phyloP scores from a whole-genome alignment of 1,140 invertebrate species.

The Eciton burchellii region DNA sequence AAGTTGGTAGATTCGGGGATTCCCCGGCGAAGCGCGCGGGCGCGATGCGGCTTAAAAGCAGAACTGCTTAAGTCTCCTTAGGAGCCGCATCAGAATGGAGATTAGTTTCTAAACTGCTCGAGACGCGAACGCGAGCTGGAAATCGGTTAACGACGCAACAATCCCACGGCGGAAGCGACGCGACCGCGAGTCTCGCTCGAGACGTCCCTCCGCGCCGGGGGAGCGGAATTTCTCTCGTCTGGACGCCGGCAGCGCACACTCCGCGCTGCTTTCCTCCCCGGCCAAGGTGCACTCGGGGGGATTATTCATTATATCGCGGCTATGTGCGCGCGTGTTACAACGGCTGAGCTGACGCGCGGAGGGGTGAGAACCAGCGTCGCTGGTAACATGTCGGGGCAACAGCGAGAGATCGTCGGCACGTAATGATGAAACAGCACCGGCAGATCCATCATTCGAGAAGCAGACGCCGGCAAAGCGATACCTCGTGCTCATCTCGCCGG shows the following conservation, averaged over 20 bases:
- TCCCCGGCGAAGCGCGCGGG: slow-evolving; percentile 46
- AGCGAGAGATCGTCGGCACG: slow-evolving; percentile 35
- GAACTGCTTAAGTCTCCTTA: slow-evolving; percentile 38
- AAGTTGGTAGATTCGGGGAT: slow-evolving; percentile 63
- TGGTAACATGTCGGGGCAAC: not conserved
- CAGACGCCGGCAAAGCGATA: slow-evolving; percentile 46
- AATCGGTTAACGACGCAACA: not conserved
- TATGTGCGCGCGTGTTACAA: slow-evolving; percentile 12
- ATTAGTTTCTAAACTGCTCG: slow-evolving; percentile 36
- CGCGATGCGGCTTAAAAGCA: slow-evolving; percentile 52
- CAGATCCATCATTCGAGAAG: slow-evolving; percentile 63
- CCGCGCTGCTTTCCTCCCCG: too few species aligned
- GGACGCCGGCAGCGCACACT: not conserved
- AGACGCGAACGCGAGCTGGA: not conserved
- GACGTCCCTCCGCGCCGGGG: not conserved
- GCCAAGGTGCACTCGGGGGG: not conserved
- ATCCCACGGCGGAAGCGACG: not conserved
- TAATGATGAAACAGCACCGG: slow-evolving; percentile 66
- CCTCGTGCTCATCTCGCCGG: slow-evolving; percentile 64
- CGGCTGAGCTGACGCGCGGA: slow-evolving; percentile 37
- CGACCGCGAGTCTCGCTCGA: not conserved
- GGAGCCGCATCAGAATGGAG: slow-evolving; percentile 29
- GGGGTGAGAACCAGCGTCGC: not conserved
- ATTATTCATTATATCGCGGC: slow-evolving; percentile 39
- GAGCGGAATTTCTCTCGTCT: not conserved